Percentiles rank a stretch among this genome's conserved stretches.
These are phyloP conservation scores for Ranitomeya variabilis DNA, from an alignment of 2,113 vertebrate species.

Conservation along the genomic window DNA sequence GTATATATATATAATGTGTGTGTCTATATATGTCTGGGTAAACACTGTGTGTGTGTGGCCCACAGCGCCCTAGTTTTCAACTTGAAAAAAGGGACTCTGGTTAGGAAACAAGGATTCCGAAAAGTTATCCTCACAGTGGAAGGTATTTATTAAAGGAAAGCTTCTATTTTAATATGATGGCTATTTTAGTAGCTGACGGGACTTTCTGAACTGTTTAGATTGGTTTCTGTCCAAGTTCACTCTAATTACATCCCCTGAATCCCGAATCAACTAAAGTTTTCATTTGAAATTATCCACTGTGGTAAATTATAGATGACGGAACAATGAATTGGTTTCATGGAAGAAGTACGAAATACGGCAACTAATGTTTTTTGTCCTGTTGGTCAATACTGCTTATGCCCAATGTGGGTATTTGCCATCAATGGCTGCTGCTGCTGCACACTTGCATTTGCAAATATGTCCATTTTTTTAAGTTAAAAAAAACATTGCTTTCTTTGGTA, in stretches of 20 bases:
- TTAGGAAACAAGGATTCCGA: background rate
- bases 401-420: background rate
- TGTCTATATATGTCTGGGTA: no score
- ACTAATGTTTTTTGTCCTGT: background rate
- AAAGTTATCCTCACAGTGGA: background rate
- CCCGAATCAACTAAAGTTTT: background rate
- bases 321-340: background rate
- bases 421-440: background rate
- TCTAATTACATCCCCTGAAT: constrained; percentile 5
- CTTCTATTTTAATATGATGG: constrained; percentile 1
- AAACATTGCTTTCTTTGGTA: background rate
- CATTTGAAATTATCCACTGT: background rate
- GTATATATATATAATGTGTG: background rate
- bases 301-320: constrained; percentile 12
- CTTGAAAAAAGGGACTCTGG: background rate
- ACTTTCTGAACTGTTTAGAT: constrained; percentile 7
- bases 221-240: constrained; percentile 2
- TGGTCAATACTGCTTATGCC: background rate
- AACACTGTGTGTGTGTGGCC: background rate
- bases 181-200: constrained; percentile 1
- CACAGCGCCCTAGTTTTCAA: background rate
- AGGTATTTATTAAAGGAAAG: constrained; percentile 9
- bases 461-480: background rate
- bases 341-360: background rate
- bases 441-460: background rate